Evolutionary conservation across 2,888 invertebrate genomes (phyloP), one percentile per base, ranked within the genome.

Genomic region (Napeogenes sylphis): DNA sequence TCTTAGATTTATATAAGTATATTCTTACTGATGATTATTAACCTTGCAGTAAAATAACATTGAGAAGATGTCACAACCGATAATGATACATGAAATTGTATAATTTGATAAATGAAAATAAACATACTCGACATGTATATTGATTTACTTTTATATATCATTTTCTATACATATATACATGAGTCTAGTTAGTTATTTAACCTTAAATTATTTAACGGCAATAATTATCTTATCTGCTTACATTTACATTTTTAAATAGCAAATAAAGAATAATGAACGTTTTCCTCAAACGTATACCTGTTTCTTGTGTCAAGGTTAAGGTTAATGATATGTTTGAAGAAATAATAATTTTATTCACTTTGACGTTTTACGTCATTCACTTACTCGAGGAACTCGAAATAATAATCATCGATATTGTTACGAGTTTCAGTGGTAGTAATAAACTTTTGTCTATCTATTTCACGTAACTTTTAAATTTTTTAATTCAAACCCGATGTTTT

Each of bases 301-400:
- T 59, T 45, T 55, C 55, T 62, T 21, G 59, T 66, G 67, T 68
- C 70, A 71, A 71, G 71, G 71, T 59, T 65, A 54, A 61, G 66
- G 66, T 67, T 63, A 66, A 61, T 61, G 56, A 59, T 61, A 66
- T 66, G 66, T 71, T 56, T 51, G 58, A 51, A 58, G 57, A 42
- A 13, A 10, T 21, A 30, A 55, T 58, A 51, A 45, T 57, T 57
- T 59, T 42, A 30, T 30, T 46, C 45, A 51, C 46, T 32, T 35
- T 59, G 46, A 53, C 56, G 60, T 55, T 21, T 62, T 55, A 59
- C 64, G 58, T 64, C 58, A 62, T 59, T 51, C 46, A 45, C 55
- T 5, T 45, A 33, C 46, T 30, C 6, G 8, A 13, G 5, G 51
- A 51, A 30, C 51, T 51, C 8, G 51, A 30, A 51, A 30, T 51